Percentiles rank a stretch among this genome's conserved stretches.
These are phyloP conservation scores for Chrysotoxum bicinctum DNA, from an alignment of 2,888 invertebrate species.

Conservation along the genomic window DNA sequence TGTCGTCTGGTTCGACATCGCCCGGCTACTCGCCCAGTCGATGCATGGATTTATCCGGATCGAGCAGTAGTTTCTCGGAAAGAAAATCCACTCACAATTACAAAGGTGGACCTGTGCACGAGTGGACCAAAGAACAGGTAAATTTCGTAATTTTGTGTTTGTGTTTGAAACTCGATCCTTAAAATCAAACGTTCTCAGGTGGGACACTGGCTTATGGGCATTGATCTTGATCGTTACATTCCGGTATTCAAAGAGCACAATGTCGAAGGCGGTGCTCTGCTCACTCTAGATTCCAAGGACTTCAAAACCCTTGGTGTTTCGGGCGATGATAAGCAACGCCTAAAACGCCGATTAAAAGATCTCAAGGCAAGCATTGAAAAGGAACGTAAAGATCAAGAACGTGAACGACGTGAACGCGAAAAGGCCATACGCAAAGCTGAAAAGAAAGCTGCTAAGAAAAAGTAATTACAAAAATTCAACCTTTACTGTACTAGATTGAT, in stretches of 20 bases:
- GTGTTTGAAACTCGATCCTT: background rate
- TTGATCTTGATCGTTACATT: constrained; percentile 93
- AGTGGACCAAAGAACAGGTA: constrained; percentile 91
- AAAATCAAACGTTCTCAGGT: constrained; percentile 84
- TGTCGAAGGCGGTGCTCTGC: constrained; percentile 92
- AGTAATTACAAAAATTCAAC: constrained; percentile 75
- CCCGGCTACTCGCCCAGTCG: constrained; percentile 83
- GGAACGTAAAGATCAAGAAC: constrained; percentile 89
- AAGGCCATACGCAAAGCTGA: constrained; percentile 93
- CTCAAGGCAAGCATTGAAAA: constrained; percentile 88
- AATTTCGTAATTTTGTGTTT: constrained; percentile 62
- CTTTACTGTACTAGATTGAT: constrained; percentile 43
- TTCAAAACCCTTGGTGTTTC: constrained; percentile 92
- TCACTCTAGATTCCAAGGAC: constrained; percentile 94
- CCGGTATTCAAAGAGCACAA: constrained; percentile 93
- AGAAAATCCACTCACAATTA: constrained; percentile 85
- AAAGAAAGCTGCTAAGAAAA: constrained; percentile 89
- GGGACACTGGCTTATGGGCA: constrained; percentile 93
- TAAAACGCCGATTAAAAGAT: constrained; percentile 93
- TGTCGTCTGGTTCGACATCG: constrained; percentile 85
- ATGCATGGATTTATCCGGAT: constrained; percentile 83
- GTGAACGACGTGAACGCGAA: constrained; percentile 91
- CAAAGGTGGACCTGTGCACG: constrained; percentile 87
- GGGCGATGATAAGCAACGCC: constrained; percentile 90
- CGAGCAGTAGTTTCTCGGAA: constrained; percentile 85